These are phyloP conservation scores for Babylonia areolata DNA, from an alignment of 1,140 invertebrate genomes.

Conservation along the genomic window DNA sequence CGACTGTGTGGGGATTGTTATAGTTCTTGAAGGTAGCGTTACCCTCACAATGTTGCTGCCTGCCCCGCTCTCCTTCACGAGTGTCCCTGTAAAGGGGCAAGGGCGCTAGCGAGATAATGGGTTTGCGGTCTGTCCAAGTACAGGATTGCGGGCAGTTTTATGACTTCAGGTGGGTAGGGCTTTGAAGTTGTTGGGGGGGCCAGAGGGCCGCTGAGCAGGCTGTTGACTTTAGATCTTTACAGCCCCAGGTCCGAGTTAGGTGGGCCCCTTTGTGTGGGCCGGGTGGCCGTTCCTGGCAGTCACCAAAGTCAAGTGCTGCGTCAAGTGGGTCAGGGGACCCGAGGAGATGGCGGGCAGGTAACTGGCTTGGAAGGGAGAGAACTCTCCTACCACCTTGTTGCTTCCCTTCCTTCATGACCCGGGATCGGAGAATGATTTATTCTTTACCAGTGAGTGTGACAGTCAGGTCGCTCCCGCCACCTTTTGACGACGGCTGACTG, in stretches of 20 bases:
- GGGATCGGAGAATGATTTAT: no score
- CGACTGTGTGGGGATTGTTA: background rate
- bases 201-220: background rate
- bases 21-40: background rate
- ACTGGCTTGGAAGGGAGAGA: background rate
- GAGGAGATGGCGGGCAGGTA: no score
- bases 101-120: background rate
- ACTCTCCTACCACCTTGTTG: background rate
- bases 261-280: background rate
- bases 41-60: background rate
- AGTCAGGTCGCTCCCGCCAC: no score
- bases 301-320: background rate
- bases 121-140: background rate
- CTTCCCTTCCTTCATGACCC: no score
- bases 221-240: slow-evolving; percentile 35
- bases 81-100: background rate
- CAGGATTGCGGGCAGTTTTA: background rate
- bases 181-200: background rate
- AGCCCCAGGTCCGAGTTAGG: background rate
- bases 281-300: background rate
- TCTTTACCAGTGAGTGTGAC: no score
- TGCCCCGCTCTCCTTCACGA: background rate
- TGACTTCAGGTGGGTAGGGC: background rate
- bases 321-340: no score
- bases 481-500: no score